Percentiles rank a stretch among this genome's conserved stretches.
phyloP scores from a whole-genome alignment of 1,140 invertebrate species.

The Rhynchophorus ferrugineus region DNA sequence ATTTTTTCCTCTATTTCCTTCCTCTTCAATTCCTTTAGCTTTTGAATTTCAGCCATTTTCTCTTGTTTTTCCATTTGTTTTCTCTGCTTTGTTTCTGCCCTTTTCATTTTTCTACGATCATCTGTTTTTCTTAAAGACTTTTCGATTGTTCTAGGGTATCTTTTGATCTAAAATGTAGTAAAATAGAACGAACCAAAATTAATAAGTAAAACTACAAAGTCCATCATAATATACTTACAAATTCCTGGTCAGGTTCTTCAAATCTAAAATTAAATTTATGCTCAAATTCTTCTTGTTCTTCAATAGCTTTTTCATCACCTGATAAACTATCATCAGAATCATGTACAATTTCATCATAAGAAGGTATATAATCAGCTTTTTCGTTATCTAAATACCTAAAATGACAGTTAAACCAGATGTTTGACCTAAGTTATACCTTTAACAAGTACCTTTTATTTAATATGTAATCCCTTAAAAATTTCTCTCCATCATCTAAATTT shows the following conservation, averaged over 20 bases:
- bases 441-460: constrained; percentile 75
- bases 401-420: neutral
- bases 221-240: constrained; percentile 55
- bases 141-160: constrained; percentile 83
- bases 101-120: constrained; percentile 67
- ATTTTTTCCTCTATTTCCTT: constrained; percentile 90
- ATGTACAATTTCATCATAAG: constrained; percentile 63
- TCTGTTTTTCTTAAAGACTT: constrained; percentile 76
- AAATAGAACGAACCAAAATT: too few relatives aligned
- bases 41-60: constrained; percentile 79
- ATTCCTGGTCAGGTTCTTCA: constrained; percentile 92
- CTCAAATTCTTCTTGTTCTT: constrained; percentile 85
- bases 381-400: constrained; percentile 47
- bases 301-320: constrained; percentile 72
- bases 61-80: constrained; percentile 76
- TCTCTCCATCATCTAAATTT: constrained; percentile 73
- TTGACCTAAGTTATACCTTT: too few relatives aligned
- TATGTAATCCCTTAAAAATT: constrained; percentile 88
- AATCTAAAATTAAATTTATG: constrained; percentile 94
- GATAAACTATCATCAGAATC: constrained; percentile 62
- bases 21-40: constrained; percentile 78
- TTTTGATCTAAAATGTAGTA: constrained; percentile 59
- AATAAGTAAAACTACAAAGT: constrained; percentile 4
- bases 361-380: constrained; percentile 51
- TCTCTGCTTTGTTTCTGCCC: constrained; percentile 64